Evolutionary conservation across 2,888 invertebrate species (phyloP), one percentile per base, ranked within the genome.

Genomic region (Sinelater perroti): DNA sequence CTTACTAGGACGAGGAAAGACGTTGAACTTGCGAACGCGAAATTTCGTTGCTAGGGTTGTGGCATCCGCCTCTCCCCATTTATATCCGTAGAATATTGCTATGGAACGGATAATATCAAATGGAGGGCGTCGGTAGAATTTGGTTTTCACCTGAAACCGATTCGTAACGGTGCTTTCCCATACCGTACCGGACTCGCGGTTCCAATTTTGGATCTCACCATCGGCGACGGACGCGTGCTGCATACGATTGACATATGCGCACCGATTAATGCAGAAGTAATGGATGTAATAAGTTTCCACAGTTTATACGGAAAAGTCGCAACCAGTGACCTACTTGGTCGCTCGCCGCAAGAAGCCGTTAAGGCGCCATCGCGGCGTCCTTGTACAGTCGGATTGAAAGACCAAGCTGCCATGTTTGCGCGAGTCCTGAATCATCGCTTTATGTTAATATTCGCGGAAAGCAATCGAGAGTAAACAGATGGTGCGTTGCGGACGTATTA

Each of bases 1-100:
- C 45, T 44, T 53, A 53, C 53, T 45, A 31, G 35, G 28, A 42
- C 31, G 31, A 40, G 45, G 38, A 45, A 53, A 53, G 53, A 45
- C 53, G 30, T 13, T 53, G 53, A 53, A 53, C 53, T 53, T 45
- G 26, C 17, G 36, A 24, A 47, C 33, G 16, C 24, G 26, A 44
- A 31, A 31, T 52, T 40, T 52, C 16, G n/a, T n/a, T n/a, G n/a
- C n/a, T n/a, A n/a, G n/a, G n/a, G n/a, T n/a, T n/a, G n/a, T n/a
- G n/a, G n/a, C n/a, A n/a, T n/a, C n/a, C n/a, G n/a, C n/a, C n/a
- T n/a, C n/a, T n/a, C n/a, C n/a, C n/a, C n/a, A n/a, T n/a, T n/a
- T n/a, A n/a, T n/a, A n/a, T n/a, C n/a, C n/a, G n/a, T n/a, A n/a
- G n/a, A n/a, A n/a, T n/a, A n/a, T n/a, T n/a, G n/a, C n/a, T n/a